A percentile compares a stretch with the other conserved stretches of the same genome.
Conservation (phyloP, 1,140 invertebrate genomes). For the Tetraneura akinire region DNA sequence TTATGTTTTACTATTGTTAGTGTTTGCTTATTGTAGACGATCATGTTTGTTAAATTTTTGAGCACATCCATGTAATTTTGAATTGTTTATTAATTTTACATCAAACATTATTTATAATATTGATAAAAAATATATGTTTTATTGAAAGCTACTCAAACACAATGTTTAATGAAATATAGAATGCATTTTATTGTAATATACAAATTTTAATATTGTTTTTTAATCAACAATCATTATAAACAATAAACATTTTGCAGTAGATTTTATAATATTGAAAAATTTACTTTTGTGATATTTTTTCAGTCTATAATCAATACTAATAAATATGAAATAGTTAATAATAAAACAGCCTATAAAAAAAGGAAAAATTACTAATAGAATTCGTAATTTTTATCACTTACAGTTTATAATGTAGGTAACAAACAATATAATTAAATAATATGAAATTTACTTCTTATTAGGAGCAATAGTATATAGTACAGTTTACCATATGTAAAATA, state of each 20-base stretch:
- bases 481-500: not conserved
- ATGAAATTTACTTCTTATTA: not conserved
- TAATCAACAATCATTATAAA: constrained; percentile 17
- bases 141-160: constrained; percentile 25
- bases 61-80: constrained; percentile 25
- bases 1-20: constrained; percentile 26
- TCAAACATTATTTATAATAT: constrained; percentile 6
- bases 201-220: constrained; percentile 29
- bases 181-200: constrained; percentile 37
- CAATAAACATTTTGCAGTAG: not conserved
- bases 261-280: constrained; percentile 38
- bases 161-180: constrained; percentile 38
- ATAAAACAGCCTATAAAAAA: constrained; percentile 22
- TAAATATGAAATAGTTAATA: not conserved
- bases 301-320: constrained; percentile 41
- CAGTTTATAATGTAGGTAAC: not conserved
- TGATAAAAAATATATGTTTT: constrained; percentile 28
- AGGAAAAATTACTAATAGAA: not conserved
- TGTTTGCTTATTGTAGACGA: constrained; percentile 30
- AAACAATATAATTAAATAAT: not conserved
- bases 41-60: not conserved
- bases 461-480: constrained; percentile 1
- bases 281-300: constrained; percentile 26
- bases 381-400: constrained; percentile 32
- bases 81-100: constrained; percentile 12